Conservation (phyloP, 2,888 invertebrate genomes). For the Rhopalosiphum nymphaeae region DNA sequence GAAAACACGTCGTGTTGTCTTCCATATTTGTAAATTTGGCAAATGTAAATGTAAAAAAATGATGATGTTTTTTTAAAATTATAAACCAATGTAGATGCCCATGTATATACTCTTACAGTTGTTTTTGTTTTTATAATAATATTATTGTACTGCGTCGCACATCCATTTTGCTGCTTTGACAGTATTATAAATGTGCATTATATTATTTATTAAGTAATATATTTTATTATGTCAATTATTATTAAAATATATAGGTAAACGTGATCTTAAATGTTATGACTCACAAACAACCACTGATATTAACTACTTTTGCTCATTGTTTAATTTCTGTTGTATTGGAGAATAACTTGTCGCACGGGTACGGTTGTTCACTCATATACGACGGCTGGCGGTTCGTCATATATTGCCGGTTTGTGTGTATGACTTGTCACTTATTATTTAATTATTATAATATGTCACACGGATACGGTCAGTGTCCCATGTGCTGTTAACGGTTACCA, state of each 20-base stretch:
- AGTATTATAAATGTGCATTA: neutral
- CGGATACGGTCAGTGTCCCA: neutral
- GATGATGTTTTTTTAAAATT: neutral
- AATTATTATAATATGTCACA: neutral
- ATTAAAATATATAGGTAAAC: neutral
- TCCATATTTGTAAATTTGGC: neutral
- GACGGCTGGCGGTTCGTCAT: neutral
- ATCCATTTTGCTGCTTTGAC: neutral
- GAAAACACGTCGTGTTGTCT: neutral
- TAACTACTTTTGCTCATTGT: neutral
- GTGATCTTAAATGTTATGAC: neutral
- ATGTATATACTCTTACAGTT: neutral
- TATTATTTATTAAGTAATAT: neutral
- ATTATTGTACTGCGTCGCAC: neutral
- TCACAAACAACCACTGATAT: neutral
- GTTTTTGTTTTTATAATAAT: neutral
- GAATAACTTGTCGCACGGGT: neutral
- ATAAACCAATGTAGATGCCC: neutral
- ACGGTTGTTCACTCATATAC: neutral
- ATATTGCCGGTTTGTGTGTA: neutral
- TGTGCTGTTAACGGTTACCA: neutral
- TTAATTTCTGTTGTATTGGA: neutral
- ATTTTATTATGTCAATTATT: no score
- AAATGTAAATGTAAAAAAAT: neutral
- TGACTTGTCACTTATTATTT: neutral